phyloP scores from a whole-genome alignment of 92 coral and sea anemone genomes.

The Montipora capitata region DNA sequence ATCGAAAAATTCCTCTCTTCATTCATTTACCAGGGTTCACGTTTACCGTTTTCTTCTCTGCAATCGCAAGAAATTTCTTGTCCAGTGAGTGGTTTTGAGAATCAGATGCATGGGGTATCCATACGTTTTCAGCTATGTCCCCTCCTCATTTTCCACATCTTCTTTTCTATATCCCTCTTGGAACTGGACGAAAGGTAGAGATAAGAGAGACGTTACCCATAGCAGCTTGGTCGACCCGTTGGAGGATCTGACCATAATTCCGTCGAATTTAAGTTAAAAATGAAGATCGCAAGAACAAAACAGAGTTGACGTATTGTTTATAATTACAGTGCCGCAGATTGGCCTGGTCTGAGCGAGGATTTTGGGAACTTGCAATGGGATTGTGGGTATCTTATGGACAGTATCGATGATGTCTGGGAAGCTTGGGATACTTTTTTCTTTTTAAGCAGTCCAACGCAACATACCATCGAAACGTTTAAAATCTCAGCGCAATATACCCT shows the following conservation, averaged over 20 bases:
- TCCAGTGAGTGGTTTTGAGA: too few species aligned
- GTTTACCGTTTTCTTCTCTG: too few species aligned
- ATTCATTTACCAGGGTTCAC: too few species aligned
- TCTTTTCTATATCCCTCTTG: too few species aligned
- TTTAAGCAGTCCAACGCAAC: constrained; percentile 47
- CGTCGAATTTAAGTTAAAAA: constrained; percentile 47
- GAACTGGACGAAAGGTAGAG: too few species aligned
- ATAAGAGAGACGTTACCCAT: too few species aligned
- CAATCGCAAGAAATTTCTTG: too few species aligned
- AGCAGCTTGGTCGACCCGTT: constrained; percentile 1
- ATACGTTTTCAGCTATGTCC: too few species aligned
- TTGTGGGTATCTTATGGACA: constrained; percentile 36
- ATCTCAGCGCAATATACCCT: constrained; percentile 33
- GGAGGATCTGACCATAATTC: constrained; percentile 10
- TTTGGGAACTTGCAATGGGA: constrained; percentile 57
- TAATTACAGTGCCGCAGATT: constrained; percentile 49
- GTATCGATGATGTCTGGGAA: constrained; percentile 22
- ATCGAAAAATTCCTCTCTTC: too few species aligned
- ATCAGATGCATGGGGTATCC: too few species aligned
- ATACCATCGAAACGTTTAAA: constrained; percentile 35
- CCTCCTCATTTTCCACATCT: too few species aligned
- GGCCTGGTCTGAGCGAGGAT: constrained; percentile 63
- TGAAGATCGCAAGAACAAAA: constrained; percentile 29
- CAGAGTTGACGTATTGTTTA: constrained; percentile 35
- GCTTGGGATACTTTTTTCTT: constrained; percentile 49